These are phyloP conservation scores for Microtus pennsylvanicus DNA, from an alignment of 2,113 vertebrate genomes.

Conservation along the genomic window DNA sequence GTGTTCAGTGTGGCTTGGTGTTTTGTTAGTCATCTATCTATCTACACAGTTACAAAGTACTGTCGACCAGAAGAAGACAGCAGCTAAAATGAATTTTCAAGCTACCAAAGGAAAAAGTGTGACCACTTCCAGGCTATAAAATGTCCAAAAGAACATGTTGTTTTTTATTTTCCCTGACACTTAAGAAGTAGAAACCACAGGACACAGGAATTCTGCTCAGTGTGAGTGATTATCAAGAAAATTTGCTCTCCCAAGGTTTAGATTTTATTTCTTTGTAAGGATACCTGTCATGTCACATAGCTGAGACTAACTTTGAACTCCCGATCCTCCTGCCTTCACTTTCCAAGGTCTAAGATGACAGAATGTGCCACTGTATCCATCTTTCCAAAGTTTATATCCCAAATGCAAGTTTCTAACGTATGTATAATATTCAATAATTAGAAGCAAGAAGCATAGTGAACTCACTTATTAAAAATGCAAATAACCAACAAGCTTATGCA, in stretches of 20 bases:
- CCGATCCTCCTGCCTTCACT: background rate
- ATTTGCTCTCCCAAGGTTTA: conserved; percentile 16
- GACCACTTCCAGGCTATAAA: background rate
- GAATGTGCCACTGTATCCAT: background rate
- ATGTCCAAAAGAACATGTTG: conserved; percentile 11
- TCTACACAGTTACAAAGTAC: conserved; percentile 66
- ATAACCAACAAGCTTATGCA: background rate
- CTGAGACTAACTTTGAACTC: background rate
- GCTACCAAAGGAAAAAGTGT: background rate
- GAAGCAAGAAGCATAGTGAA: conserved; percentile 19
- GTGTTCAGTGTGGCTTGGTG: conserved; percentile 59
- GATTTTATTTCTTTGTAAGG: background rate
- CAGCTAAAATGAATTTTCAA: conserved; percentile 56
- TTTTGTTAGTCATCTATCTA: conserved; percentile 77
- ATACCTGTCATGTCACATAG: background rate
- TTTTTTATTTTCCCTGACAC: background rate
- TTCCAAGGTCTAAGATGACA: background rate
- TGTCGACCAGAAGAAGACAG: conserved; percentile 41
- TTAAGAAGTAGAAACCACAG: background rate
- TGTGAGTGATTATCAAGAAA: background rate
- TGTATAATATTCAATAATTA: background rate
- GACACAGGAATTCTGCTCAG: background rate
- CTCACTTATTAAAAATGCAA: background rate
- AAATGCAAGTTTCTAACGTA: background rate
- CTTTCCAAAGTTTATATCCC: background rate